These are phyloP conservation scores for Panzeria rudis DNA, from an alignment of 2,888 invertebrate species.

Conservation along the genomic window DNA sequence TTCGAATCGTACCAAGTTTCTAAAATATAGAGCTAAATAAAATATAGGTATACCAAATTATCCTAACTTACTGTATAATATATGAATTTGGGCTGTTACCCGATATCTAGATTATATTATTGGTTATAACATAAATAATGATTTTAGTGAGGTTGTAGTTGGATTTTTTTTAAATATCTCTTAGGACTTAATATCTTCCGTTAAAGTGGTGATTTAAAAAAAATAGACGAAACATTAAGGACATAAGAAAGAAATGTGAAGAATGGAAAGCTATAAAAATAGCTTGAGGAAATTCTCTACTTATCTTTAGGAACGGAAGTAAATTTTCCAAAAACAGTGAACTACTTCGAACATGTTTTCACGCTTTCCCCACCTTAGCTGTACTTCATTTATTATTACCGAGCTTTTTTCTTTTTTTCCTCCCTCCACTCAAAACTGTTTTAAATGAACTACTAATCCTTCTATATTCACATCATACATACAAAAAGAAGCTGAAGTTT, in stretches of 20 bases:
- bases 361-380: not conserved
- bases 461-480: conserved; percentile 10
- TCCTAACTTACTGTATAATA: no score
- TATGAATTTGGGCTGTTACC: no score
- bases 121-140: no score
- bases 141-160: no score
- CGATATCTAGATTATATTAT: no score
- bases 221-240: no score
- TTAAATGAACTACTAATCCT: conserved; percentile 67
- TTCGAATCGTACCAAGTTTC: no score
- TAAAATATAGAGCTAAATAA: no score
- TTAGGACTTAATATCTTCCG: no score
- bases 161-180: no score
- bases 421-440: conserved; percentile 47
- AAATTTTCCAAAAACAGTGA: not conserved
- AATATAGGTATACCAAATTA: no score
- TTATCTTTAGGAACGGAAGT: not conserved
- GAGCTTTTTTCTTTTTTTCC: conserved; percentile 39
- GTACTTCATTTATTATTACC: not conserved
- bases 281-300: not conserved
- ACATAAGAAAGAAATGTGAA: not conserved
- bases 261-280: not conserved
- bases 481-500: not conserved
- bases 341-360: not conserved
- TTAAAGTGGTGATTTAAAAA: no score